Conservation (phyloP, 2,113 vertebrate genomes). For the Cnemophilus loriae region DNA sequence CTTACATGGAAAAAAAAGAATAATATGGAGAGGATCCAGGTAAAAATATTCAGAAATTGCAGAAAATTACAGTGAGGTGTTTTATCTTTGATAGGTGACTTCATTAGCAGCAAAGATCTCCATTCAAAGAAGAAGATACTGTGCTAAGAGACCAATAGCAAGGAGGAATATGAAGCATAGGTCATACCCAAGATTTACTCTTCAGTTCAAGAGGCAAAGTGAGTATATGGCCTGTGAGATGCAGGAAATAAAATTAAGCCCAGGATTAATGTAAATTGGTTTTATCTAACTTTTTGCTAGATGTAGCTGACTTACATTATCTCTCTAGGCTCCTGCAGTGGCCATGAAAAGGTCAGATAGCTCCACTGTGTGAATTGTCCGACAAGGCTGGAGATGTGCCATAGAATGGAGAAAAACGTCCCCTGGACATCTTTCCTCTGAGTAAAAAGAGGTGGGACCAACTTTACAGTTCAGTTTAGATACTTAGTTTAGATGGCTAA, state of each 20-base stretch:
- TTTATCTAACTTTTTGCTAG: not conserved
- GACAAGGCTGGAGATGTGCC: no score
- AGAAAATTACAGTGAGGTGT: not conserved
- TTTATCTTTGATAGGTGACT: not conserved
- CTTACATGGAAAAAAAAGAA: not conserved
- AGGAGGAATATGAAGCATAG: not conserved
- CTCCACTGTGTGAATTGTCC: not conserved
- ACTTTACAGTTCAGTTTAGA: not conserved
- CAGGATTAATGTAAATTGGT: not conserved
- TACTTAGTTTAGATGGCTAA: not conserved
- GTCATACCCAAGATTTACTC: not conserved
- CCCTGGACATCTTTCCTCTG: not conserved
- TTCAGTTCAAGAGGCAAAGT: not conserved
- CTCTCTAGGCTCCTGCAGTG: not conserved
- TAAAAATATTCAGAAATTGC: not conserved
- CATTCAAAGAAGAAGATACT: not conserved
- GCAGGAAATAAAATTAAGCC: not conserved
- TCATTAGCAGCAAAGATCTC: not conserved
- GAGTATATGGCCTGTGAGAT: not conserved
- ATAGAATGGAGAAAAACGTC: not conserved
- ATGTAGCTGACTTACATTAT: accelerated
- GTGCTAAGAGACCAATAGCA: not conserved
- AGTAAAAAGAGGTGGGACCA: accelerated
- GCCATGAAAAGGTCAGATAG: not conserved
- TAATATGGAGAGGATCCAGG: not conserved